phyloP scores from a whole-genome alignment of 2,888 invertebrate species.

The Cryptus armator region DNA sequence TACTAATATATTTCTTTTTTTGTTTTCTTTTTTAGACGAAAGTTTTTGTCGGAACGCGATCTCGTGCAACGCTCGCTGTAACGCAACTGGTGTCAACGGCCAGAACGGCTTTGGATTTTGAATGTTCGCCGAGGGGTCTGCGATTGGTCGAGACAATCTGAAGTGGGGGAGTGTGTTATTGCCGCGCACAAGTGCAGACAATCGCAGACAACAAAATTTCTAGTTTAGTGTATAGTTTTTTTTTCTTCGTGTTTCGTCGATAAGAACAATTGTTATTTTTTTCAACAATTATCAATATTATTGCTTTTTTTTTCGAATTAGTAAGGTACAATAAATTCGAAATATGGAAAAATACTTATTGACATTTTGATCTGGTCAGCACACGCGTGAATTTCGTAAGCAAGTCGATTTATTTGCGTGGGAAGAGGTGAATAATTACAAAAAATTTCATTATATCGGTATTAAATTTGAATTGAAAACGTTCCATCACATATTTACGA shows the following conservation, averaged over 20 bases:
- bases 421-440: conserved; percentile 15
- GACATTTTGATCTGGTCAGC: too few relatives aligned
- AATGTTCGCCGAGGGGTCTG: conserved; percentile 38
- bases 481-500: conserved; percentile 34
- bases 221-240: background rate
- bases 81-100: conserved; percentile 47
- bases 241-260: background rate
- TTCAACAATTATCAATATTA: too few relatives aligned
- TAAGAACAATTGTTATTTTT: too few relatives aligned
- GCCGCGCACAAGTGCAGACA: background rate
- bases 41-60: background rate
- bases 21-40: background rate
- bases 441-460: background rate
- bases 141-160: conserved; percentile 34
- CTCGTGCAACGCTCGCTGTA: background rate
- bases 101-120: conserved; percentile 59
- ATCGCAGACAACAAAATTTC: background rate
- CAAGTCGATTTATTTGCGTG: background rate
- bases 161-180: background rate
- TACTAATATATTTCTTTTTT: background rate
- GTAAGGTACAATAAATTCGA: too few relatives aligned
- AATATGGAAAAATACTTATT: too few relatives aligned
- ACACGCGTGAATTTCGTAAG: background rate
- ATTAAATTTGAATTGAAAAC: conserved; percentile 39
- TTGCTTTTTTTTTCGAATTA: too few relatives aligned